Percentiles rank a stretch among this genome's conserved stretches.
Evolutionary conservation across 1,140 invertebrate genomes (phyloP).

Genomic region (Uloborus diversus): DNA sequence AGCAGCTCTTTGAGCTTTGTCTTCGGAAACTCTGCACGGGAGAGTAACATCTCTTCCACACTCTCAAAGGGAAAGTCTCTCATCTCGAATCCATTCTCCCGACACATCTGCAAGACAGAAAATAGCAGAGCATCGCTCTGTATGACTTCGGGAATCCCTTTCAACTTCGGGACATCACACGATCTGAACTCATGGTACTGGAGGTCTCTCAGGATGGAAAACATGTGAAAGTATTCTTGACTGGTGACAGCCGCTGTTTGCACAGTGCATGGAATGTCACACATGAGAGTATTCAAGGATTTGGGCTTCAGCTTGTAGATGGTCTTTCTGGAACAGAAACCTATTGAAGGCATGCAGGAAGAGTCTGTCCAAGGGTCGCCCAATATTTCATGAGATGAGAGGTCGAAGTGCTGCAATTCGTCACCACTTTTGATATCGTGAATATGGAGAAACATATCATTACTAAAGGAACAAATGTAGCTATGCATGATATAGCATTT

Average conservation of each 20-base stretch:
- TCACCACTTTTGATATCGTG: slow-evolving; percentile 14
- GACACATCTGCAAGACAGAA: slow-evolving; percentile 35
- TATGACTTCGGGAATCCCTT: neutral
- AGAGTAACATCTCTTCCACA: neutral
- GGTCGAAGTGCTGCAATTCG: slow-evolving; percentile 1
- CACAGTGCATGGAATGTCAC: slow-evolving; percentile 5
- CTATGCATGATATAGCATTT: slow-evolving; percentile 40
- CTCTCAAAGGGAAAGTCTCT: slow-evolving; percentile 29
- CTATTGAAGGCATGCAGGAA: slow-evolving; percentile 32
- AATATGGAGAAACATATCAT: slow-evolving; percentile 13
- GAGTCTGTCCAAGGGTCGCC: slow-evolving; percentile 33
- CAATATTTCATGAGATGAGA: neutral
- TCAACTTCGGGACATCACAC: slow-evolving; percentile 23
- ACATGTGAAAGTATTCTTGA: slow-evolving; percentile 31
- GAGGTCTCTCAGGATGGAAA: slow-evolving; percentile 25
- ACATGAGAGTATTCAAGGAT: slow-evolving; percentile 22
- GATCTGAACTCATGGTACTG: slow-evolving; percentile 14
- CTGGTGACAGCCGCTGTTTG: slow-evolving; percentile 1
- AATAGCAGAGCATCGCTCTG: slow-evolving; percentile 45
- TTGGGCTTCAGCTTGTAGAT: slow-evolving; percentile 27
- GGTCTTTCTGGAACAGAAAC: slow-evolving; percentile 23
- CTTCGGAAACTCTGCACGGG: neutral
- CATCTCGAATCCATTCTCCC: slow-evolving; percentile 37
- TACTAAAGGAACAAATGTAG: slow-evolving; percentile 13
- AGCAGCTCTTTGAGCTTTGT: slow-evolving; percentile 42